Evolutionary conservation across 2,888 invertebrate species (phyloP).

Genomic region (Melanostoma mellinum): DNA sequence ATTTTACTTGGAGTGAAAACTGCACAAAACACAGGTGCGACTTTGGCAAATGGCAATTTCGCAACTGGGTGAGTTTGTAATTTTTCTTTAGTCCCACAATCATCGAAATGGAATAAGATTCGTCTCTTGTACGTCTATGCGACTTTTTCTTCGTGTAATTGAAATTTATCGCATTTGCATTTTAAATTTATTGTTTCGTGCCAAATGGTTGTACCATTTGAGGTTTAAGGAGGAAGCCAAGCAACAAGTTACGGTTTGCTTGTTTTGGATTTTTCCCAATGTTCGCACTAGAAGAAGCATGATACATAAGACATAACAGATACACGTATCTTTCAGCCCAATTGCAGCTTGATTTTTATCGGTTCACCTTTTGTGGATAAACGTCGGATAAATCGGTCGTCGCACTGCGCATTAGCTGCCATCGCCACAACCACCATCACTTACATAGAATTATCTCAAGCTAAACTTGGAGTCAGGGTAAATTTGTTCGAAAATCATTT

Average conservation of each 20-base stretch:
- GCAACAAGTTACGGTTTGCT: slow-evolving; percentile 14
- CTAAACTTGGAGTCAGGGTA: slow-evolving; percentile 41
- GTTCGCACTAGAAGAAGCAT: slow-evolving; percentile 46
- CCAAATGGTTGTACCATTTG: slow-evolving; percentile 55
- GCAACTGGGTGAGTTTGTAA: slow-evolving; percentile 9
- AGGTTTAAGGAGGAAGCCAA: slow-evolving; percentile 12
- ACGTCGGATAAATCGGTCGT: slow-evolving; percentile 47
- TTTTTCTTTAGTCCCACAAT: slow-evolving; percentile 2
- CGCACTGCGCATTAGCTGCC: slow-evolving; percentile 14
- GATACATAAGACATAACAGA: slow-evolving; percentile 35
- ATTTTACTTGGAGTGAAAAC: slow-evolving; percentile 39
- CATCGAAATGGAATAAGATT: slow-evolving; percentile 18
- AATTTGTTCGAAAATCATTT: slow-evolving; percentile 70
- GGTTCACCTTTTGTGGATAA: slow-evolving; percentile 62
- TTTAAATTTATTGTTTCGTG: slow-evolving; percentile 68
- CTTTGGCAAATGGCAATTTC: slow-evolving; percentile 42
- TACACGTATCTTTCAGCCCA: slow-evolving; percentile 59
- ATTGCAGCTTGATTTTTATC: slow-evolving; percentile 71
- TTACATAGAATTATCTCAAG: slow-evolving; percentile 35
- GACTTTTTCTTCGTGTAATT: slow-evolving; percentile 34
- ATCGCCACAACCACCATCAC: slow-evolving; percentile 23
- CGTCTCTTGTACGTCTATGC: slow-evolving; percentile 22
- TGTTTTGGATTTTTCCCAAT: slow-evolving; percentile 35
- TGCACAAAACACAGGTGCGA: slow-evolving; percentile 57
- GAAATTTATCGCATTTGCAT: slow-evolving; percentile 71